Conservation (phyloP, 2,113 vertebrate genomes). For the Lophochroa leadbeateri region DNA sequence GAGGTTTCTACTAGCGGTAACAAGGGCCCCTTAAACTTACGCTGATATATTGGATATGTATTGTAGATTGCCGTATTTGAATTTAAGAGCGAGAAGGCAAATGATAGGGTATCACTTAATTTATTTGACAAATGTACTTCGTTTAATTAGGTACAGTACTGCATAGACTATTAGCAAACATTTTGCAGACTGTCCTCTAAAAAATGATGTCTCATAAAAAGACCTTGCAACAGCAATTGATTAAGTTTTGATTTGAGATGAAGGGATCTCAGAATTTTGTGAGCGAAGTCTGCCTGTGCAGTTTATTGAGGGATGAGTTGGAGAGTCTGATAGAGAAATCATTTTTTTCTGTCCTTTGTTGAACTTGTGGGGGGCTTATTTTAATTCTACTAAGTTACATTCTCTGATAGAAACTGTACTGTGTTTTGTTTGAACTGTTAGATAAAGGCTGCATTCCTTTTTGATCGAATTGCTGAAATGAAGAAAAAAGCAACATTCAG, state of each 20-base stretch:
- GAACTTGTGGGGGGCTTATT: background rate
- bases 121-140: conserved; percentile 46
- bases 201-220: background rate
- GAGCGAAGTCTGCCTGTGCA: background rate
- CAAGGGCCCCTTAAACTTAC: background rate
- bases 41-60: background rate
- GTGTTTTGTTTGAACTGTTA: background rate
- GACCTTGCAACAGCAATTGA: background rate
- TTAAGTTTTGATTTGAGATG: background rate
- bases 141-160: conserved; percentile 20
- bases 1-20: background rate
- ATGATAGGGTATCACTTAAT: conserved; percentile 9
- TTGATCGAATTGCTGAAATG: background rate
- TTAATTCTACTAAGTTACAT: background rate
- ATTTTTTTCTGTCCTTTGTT: background rate
- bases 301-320: background rate
- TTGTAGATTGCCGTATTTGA: conserved; percentile 6
- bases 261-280: background rate
- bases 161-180: background rate
- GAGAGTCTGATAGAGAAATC: background rate
- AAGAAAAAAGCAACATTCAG: background rate
- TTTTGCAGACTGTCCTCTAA: background rate
- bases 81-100: background rate
- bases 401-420: background rate
- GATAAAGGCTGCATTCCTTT: background rate